Conservation (phyloP, 2,113 vertebrate species). For the Poeciliopsis prolifica region DNA sequence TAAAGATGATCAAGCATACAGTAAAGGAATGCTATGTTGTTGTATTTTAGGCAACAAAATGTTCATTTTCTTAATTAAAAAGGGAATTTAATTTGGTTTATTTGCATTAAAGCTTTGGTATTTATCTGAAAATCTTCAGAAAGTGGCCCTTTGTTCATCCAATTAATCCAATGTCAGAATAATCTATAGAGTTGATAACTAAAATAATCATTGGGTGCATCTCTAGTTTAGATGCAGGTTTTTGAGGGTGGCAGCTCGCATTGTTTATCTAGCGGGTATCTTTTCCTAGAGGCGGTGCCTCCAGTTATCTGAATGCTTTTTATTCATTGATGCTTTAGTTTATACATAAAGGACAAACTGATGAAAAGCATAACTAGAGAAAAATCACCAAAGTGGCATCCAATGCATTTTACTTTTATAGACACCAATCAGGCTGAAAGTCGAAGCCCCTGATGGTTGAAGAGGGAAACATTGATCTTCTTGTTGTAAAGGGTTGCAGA, state of each 20-base stretch:
- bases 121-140: too few species aligned
- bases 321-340: background rate
- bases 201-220: too few species aligned
- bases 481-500: background rate
- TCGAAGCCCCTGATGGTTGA: background rate
- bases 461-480: background rate
- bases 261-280: constrained; percentile 15
- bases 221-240: background rate
- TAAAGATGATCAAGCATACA: too few species aligned
- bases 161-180: too few species aligned
- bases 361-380: background rate
- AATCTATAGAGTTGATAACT: too few species aligned
- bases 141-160: too few species aligned
- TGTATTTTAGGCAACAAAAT: too few species aligned
- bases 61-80: too few species aligned
- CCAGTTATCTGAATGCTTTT: constrained; percentile 38
- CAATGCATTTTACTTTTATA: background rate
- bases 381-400: background rate
- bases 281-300: constrained; percentile 29
- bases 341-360: background rate
- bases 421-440: background rate
- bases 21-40: too few species aligned
- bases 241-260: background rate
- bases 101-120: too few species aligned
- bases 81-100: too few species aligned